Conservation (phyloP, 2,113 vertebrate genomes). For the Cyanoramphus novaezelandiae region DNA sequence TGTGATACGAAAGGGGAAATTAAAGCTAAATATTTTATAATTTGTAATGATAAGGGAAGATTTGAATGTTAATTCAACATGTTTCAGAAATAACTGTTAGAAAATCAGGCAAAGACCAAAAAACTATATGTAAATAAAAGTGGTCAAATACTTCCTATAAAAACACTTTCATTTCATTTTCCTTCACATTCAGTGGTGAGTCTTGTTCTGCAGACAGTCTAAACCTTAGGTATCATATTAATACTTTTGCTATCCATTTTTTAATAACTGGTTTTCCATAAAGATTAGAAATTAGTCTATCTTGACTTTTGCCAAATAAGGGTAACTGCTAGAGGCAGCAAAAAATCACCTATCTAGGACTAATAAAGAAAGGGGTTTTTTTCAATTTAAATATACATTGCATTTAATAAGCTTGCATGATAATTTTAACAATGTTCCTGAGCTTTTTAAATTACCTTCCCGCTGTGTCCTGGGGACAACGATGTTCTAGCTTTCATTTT, state of each 20-base stretch:
- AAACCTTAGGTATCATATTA: conserved; percentile 49
- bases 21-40: conserved; percentile 77
- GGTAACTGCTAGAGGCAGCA: conserved; percentile 84
- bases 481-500: conserved; percentile 64
- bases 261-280: conserved; percentile 75
- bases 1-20: conserved; percentile 64
- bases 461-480: conserved; percentile 72
- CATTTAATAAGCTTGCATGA: conserved; percentile 84
- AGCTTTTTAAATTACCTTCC: conserved; percentile 79
- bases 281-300: conserved; percentile 78
- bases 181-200: conserved; percentile 63
- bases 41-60: conserved; percentile 58
- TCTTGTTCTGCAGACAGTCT: background rate
- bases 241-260: conserved; percentile 69
- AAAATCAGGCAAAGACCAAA: conserved; percentile 53
- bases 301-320: conserved; percentile 79
- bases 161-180: conserved; percentile 67
- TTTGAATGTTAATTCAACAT: conserved; percentile 44
- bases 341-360: conserved; percentile 82
- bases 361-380: conserved; percentile 81
- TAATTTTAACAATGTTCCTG: conserved; percentile 81
- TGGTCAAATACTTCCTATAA: conserved; percentile 13
- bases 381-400: conserved; percentile 90
- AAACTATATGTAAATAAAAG: conserved; percentile 57
- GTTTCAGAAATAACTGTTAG: conserved; percentile 57